A percentile compares a stretch with the other conserved stretches of the same genome.
Evolutionary conservation across 2,888 invertebrate species (phyloP).

Genomic region (Xanthia icteritia): DNA sequence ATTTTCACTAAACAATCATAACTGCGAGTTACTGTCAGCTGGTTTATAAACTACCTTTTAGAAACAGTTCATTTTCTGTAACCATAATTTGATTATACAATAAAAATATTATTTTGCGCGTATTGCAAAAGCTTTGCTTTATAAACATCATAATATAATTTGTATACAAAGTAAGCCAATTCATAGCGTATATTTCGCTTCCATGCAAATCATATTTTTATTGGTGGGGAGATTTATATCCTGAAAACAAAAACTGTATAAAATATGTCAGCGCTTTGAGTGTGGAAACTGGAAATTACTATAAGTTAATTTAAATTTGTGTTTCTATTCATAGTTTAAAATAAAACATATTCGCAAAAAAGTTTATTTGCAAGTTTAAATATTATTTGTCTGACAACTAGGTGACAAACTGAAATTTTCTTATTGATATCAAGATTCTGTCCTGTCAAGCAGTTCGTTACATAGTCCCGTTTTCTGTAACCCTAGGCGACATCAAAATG

Average conservation of each 20-base stretch:
- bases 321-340: neutral
- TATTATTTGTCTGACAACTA: neutral
- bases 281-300: constrained; percentile 24
- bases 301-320: neutral
- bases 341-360: neutral
- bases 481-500: neutral
- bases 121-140: constrained; percentile 61
- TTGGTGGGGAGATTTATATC: constrained; percentile 29
- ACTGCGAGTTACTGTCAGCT: neutral
- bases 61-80: constrained; percentile 42
- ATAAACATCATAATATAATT: constrained; percentile 44
- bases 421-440: neutral
- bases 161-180: constrained; percentile 69
- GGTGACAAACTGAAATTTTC: neutral
- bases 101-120: constrained; percentile 62
- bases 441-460: neutral
- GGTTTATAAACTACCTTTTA: neutral
- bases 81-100: constrained; percentile 47
- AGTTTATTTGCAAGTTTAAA: neutral
- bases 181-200: constrained; percentile 71
- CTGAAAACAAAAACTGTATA: constrained; percentile 48
- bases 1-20: neutral
- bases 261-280: neutral
- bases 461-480: neutral
- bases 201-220: constrained; percentile 71